Evolutionary conservation across 2,888 invertebrate species (phyloP).

Genomic region (Amphiduros pacificus): DNA sequence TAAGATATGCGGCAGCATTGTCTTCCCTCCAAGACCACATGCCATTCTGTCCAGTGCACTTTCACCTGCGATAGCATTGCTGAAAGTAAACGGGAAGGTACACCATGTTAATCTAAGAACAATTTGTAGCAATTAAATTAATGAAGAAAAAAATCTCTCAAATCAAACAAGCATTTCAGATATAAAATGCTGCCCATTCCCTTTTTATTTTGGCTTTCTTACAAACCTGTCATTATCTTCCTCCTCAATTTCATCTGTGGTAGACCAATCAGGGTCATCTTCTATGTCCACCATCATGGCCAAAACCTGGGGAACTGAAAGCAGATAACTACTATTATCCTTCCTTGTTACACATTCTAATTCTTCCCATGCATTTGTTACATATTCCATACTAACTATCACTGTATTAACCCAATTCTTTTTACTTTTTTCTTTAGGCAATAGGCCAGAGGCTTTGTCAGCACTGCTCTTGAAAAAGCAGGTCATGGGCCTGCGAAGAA

Average conservation of each 20-base stretch:
- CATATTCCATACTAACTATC: too few species aligned
- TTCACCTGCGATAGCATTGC: slow-evolving; percentile 93
- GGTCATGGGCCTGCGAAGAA: too few species aligned
- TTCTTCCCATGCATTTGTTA: too few species aligned
- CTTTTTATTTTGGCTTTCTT: neutral
- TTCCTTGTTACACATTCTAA: too few species aligned
- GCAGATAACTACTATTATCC: neutral
- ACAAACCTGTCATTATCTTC: slow-evolving; percentile 63
- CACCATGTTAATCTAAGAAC: too few species aligned
- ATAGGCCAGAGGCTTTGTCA: too few species aligned
- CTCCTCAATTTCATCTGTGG: slow-evolving; percentile 84
- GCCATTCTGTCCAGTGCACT: slow-evolving; percentile 94
- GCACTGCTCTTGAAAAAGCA: too few species aligned
- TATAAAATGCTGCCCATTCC: too few species aligned
- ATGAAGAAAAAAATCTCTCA: neutral
- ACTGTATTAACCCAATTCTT: too few species aligned
- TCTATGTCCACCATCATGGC: slow-evolving; percentile 61
- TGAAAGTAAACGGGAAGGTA: too few species aligned
- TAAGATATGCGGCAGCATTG: slow-evolving; percentile 86
- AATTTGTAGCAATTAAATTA: neutral
- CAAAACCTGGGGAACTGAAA: slow-evolving; percentile 76
- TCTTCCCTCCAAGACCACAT: slow-evolving; percentile 93
- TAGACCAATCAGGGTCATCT: slow-evolving; percentile 69
- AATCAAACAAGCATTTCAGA: too few species aligned
- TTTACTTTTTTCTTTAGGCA: too few species aligned